Evolutionary conservation across 2,797 vertebrate genomes (phyloP), one percentile per base, ranked within the genome.

Genomic region (Scarus forsteni): DNA sequence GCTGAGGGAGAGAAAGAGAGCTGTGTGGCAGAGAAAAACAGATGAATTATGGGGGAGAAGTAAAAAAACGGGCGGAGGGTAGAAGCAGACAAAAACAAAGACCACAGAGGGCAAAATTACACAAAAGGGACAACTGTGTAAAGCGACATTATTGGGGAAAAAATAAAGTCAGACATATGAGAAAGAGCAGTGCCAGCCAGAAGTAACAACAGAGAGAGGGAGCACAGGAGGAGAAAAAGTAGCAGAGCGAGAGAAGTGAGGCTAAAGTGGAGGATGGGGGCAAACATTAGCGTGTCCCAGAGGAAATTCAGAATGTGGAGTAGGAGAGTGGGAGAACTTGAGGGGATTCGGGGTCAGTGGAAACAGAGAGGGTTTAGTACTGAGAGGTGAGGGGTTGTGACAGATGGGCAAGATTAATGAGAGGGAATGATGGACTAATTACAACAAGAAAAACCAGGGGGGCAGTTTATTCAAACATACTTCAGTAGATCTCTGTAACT

Each of bases 301-400:
- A 76, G 65, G 85, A 85, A 78, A 76, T 55, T 9, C 8, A 82
- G 79, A 80, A 85, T 85, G 70, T 67, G 50, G 69, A 72, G 63
- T 8, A 64, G 60, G 12, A 36, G 57, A 54, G 10, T 7, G 12
- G 61, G 71, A 58, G n/a, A 43, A 59, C 34, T 14, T 51, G 51
- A 42, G n/a, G 40, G 19, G 34, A 71, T 48, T 60, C 38, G 15
- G 77, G 70, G 78, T 83, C 7, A 66, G 35, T 58, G 54, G 16
- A 86, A 75, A 78, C 7, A 53, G 11, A 46, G 43, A 53, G 18
- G 54, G 34, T 57, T 60, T 27, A n/a, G 7, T 42, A 34, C 42
- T n/a, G 34, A 60, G 40, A 64, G 72, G 81, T 83, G 61, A 86
- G 71, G 76, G 60, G 60, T 69, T n/a, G 11, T 46, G 45, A 54